Conservation (phyloP, 1,140 invertebrate genomes). For the Drosophila quadrilineata region DNA sequence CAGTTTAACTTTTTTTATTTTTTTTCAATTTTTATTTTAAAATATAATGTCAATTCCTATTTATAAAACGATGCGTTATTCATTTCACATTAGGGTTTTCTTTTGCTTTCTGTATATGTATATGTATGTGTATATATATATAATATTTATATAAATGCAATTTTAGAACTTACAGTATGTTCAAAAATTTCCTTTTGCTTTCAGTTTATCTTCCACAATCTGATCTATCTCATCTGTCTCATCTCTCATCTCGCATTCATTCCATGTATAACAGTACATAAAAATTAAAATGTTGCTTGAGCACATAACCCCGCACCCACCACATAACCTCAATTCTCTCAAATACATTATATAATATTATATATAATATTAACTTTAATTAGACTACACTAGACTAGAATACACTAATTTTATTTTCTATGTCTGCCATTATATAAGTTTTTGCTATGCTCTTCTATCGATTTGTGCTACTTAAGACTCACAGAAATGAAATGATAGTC, state of each 20-base stretch:
- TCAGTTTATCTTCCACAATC: conserved; percentile 37
- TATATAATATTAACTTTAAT: conserved; percentile 51
- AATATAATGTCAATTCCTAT: conserved; percentile 71
- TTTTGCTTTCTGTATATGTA: conserved; percentile 28
- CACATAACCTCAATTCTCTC: neutral
- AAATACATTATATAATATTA: conserved; percentile 12
- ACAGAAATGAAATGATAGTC: conserved; percentile 67
- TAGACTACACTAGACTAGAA: conserved; percentile 54
- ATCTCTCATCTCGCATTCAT: conserved; percentile 2
- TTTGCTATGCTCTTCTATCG: conserved; percentile 52
- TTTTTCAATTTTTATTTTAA: no score
- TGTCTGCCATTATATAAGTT: conserved; percentile 57
- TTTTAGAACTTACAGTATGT: conserved; percentile 79
- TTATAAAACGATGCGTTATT: conserved; percentile 68
- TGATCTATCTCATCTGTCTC: neutral
- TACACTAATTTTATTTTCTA: no score
- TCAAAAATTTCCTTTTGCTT: conserved; percentile 64
- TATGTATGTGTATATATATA: conserved; percentile 51
- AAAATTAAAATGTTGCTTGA: conserved; percentile 70
- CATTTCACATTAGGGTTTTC: conserved; percentile 36
- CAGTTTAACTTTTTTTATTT: conserved; percentile 23
- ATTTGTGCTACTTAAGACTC: conserved; percentile 70
- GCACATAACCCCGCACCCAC: conserved; percentile 36
- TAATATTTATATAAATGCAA: conserved; percentile 72
- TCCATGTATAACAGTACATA: conserved; percentile 65